Base-by-base conservation (phyloP, 2,113 vertebrate genomes). In the Procavia capensis region DNA sequence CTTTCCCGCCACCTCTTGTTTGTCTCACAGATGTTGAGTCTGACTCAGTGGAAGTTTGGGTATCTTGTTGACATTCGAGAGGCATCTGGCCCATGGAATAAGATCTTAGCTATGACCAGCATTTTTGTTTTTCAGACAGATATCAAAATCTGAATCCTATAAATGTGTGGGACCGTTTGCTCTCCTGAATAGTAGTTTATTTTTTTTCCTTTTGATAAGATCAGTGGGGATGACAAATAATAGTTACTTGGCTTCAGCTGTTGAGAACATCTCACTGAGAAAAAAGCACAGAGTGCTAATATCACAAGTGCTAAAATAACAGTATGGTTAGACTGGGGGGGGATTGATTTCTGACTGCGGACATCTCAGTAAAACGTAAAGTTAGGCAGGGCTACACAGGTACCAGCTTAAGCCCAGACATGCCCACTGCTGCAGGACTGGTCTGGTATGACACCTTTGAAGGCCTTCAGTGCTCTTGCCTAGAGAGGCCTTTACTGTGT, bases 121-220 rank as follows among this genome's bases (percentile, higher is more conserved):
- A 45, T 83, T 80, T 80, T 75, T 11, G 9, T 50, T 87, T 11
- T 90, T 87, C n/a, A 72, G 68, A 43, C n/a, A 83, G 0, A 34
- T 81, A 63, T 54, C 41, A 70, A 29, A 75, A 82, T 31, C 85
- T 43, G 39, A 63, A 24, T 70, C 70, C 47, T 94, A 75, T 81
- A 27, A 64, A 29, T 85, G 25, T 78, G 0, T 1, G 47, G 50
- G 29, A 20, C 34, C 39, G 13, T 88, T 88, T 93, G 87, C 20
- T 64, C 0, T 70, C 64, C 43, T 24, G 27, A 87, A 78, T 59
- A 88, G n/a, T 14, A 11, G 39, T 74, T 85, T 93, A 54, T n/a
- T 79, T 63, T 79, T 63, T 45, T 70, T 27, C 41, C 66, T 94
- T 91, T 72, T 91, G 36, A 7, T 79, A 43, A 83, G 82, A 91